phyloP scores from a whole-genome alignment of 2,888 invertebrate genomes.

The Cheilosia vernalis region DNA sequence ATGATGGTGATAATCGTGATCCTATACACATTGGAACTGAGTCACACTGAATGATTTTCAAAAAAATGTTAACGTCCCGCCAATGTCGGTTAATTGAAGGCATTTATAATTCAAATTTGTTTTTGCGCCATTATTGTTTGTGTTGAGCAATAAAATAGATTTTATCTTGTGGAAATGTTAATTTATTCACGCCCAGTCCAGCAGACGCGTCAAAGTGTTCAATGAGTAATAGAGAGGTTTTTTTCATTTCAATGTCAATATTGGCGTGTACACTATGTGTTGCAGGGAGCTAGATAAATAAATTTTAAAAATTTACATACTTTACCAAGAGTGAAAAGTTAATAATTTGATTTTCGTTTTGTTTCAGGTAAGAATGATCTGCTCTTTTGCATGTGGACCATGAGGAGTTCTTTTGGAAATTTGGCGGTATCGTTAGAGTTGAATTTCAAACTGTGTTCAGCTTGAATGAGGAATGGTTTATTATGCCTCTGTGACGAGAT shows the following conservation, averaged over 20 bases:
- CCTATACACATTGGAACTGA: conserved; percentile 10
- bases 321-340: not conserved
- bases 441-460: too few relatives aligned
- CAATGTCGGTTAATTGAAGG: conserved; percentile 38
- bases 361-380: conserved; percentile 35
- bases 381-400: not conserved
- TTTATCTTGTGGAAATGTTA: conserved; percentile 38
- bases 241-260: conserved; percentile 55
- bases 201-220: conserved; percentile 39
- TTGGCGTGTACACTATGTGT: conserved; percentile 16
- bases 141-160: conserved; percentile 42
- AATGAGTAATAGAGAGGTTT: conserved; percentile 47
- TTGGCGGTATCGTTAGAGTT: not conserved
- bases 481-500: too few relatives aligned
- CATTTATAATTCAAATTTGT: conserved; percentile 49
- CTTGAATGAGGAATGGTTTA: too few relatives aligned
- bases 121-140: conserved; percentile 20
- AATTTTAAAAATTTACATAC: not conserved
- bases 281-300: not conserved
- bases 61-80: conserved; percentile 20
- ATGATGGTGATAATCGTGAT: conserved; percentile 43
- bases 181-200: conserved; percentile 46
- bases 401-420: not conserved
- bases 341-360: conserved; percentile 6
- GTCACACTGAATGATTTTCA: conserved; percentile 6